phyloP scores from a whole-genome alignment of 2,888 invertebrate genomes.

The Tipula unca region DNA sequence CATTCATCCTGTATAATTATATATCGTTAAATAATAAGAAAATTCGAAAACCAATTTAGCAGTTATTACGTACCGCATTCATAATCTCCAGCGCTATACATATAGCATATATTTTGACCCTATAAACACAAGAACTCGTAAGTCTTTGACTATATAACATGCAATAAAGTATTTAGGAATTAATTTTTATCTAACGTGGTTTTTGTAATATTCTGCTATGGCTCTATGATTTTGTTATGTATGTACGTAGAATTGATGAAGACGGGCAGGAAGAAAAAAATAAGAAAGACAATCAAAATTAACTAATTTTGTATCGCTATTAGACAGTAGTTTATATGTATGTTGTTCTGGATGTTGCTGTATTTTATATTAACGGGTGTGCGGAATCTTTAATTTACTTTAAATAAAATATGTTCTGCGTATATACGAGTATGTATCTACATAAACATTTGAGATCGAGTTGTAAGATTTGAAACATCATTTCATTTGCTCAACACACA shows the following conservation, averaged over 20 bases:
- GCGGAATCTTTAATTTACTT: background rate
- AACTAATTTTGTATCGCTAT: background rate
- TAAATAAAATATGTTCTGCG: background rate
- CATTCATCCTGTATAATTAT: background rate
- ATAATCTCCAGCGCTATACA: background rate
- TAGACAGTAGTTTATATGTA: background rate
- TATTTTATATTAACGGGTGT: background rate
- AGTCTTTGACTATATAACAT: background rate
- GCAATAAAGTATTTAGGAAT: background rate
- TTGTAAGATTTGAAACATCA: background rate
- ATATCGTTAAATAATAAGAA: background rate
- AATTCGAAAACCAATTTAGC: background rate
- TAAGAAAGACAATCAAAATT: background rate
- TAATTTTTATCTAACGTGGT: background rate
- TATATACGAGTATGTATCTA: background rate
- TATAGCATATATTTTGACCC: conserved; percentile 14
- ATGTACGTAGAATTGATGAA: background rate
- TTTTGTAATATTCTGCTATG: background rate
- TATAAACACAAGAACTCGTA: background rate
- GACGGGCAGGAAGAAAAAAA: background rate
- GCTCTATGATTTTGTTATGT: background rate
- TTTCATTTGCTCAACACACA: background rate
- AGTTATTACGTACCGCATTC: background rate
- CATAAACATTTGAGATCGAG: background rate
- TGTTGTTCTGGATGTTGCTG: background rate